Base-by-base conservation (phyloP, 2,888 invertebrate species). In the Sericinus montela region DNA sequence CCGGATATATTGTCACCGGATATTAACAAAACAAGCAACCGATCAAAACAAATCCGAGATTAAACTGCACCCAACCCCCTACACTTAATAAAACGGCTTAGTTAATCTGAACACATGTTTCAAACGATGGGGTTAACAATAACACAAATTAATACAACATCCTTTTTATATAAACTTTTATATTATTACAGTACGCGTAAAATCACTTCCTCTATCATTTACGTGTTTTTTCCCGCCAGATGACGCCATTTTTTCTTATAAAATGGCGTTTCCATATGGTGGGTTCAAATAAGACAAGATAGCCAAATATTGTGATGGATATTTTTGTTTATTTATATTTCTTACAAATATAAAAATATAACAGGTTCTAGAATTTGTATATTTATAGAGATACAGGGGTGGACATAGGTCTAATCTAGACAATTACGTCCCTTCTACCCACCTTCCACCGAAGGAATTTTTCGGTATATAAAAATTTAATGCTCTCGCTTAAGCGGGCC, bases 21-120 rank as follows among this genome's bases (percentile, higher is more conserved):
- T 76, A 72, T 40, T 67, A 63, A 58, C 49, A 59, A 63, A 63
- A 73, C 69, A 68, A 65, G 66, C 70, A 69, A 75, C 69, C 72
- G 79, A 86, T 85, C 80, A 86, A 84, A 85, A 85, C 72, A 86
- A 77, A 85, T 80, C 78, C 77, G 69, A 81, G 73, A 83, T 83
- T 83, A 86, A 86, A 83, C 79, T 68, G 67, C 65, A 60, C 63
- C 68, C 65, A 59, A 55, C 63, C 67, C 67, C 52, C 72, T 75
- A 69, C 64, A 69, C 71, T 75, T 80, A 80, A 84, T 82, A 81
- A 74, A 67, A 65, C 15, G 23, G 59, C 60, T 52, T 51, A 52
- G 58, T 58, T 52, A 59, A 60, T 63, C 70, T 66, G 72, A 81
- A 79, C 85, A 86, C 76, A 80, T 86, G 85, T 77, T 80, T 80